Evolutionary conservation across 1,140 invertebrate genomes (phyloP).

Genomic region (Cydia amplana): DNA sequence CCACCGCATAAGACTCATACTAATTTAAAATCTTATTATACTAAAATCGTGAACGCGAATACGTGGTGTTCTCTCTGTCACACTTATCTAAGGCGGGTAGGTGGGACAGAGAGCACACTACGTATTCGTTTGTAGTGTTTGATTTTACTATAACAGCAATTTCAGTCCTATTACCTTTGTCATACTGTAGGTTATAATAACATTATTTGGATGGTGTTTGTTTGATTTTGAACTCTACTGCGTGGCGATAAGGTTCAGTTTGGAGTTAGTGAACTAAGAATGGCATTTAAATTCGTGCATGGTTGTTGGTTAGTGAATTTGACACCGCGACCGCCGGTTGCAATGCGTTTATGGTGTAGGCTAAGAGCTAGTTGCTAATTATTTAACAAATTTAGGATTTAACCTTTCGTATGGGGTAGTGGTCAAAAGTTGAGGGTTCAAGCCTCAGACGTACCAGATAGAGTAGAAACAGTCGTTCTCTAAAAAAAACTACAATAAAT

Average conservation of each 20-base stretch:
- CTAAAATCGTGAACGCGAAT: too few species aligned
- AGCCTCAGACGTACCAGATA: too few species aligned
- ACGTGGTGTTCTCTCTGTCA: too few species aligned
- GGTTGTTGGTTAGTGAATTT: conserved; percentile 23
- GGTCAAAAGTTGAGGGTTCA: too few species aligned
- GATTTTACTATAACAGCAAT: not conserved
- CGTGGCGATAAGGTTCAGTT: not conserved
- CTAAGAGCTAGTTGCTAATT: not conserved
- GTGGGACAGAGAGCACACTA: too few species aligned
- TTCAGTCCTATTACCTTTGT: not conserved
- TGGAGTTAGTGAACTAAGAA: not conserved
- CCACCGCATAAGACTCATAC: not conserved
- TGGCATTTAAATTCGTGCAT: conserved; percentile 9
- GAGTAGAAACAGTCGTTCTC: too few species aligned
- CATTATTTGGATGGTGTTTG: not conserved
- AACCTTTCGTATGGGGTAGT: too few species aligned
- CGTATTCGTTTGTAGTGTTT: too few species aligned
- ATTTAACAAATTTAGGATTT: not conserved
- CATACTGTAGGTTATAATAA: not conserved
- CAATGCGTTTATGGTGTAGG: conserved; percentile 17
- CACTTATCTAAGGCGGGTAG: too few species aligned
- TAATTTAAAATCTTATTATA: not conserved
- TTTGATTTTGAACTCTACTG: not conserved
- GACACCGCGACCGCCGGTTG: conserved; percentile 2
- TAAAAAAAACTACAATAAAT: too few species aligned